Evolutionary conservation across 2,888 invertebrate species (phyloP).

Genomic region (Synergus itoensis): DNA sequence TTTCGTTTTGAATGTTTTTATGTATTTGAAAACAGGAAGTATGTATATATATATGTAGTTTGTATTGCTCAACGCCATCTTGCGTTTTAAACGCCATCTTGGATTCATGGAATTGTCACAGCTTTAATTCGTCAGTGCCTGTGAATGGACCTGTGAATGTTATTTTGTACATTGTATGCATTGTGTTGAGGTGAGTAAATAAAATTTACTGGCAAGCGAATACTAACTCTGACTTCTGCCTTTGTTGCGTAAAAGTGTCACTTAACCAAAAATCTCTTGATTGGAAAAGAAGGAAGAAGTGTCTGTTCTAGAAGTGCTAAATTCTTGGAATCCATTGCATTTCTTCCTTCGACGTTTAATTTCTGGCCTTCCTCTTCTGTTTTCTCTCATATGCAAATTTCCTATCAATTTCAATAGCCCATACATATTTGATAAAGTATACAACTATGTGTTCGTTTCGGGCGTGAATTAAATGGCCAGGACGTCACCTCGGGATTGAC

Average conservation of each 20-base stretch:
- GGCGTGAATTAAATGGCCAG: not conserved
- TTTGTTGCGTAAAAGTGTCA: slow-evolving; percentile 5
- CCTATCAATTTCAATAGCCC: not conserved
- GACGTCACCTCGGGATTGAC: slow-evolving; percentile 33
- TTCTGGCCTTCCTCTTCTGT: not conserved
- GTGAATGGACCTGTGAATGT: slow-evolving; percentile 75
- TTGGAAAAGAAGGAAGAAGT: not conserved
- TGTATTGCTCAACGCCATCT: too few relatives aligned
- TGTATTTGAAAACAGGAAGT: not conserved
- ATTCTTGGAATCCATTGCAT: slow-evolving; percentile 25
- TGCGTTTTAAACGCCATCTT: slow-evolving; percentile 67
- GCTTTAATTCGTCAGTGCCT: slow-evolving; percentile 71
- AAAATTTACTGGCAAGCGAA: too few relatives aligned
- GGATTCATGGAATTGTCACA: slow-evolving; percentile 57
- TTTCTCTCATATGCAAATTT: not conserved
- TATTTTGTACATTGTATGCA: slow-evolving; percentile 65
- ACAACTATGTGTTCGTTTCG: not conserved
- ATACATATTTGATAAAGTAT: not conserved
- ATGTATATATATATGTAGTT: not conserved
- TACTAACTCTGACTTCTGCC: too few relatives aligned
- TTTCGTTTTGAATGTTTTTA: too few relatives aligned
- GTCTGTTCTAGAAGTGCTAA: slow-evolving; percentile 2
- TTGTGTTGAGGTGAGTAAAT: slow-evolving; percentile 65
- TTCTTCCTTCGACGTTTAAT: slow-evolving; percentile 4
- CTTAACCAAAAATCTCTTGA: not conserved